Evolutionary conservation across 2,888 invertebrate species (phyloP), one percentile per base, ranked within the genome.

Genomic region (Agriotes lineatus): DNA sequence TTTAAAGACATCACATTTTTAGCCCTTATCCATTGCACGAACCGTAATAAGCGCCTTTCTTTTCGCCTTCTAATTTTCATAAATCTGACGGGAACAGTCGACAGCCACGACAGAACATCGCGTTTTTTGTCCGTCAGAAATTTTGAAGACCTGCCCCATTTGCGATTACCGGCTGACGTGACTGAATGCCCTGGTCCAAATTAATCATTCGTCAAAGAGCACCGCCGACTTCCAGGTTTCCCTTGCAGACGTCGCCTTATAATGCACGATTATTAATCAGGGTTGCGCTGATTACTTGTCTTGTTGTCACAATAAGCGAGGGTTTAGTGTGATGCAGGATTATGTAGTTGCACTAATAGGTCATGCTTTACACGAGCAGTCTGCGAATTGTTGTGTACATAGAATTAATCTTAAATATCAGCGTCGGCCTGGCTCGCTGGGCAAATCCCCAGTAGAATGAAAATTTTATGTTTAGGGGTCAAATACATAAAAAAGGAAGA

Each of bases 121-220:
- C 52, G 63, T 59, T 68, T 63, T 62, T 64, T 61, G 61, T 58
- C 16, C 33, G 59, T 59, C 37, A 50, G 58, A 62, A 63, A 59
- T 50, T 63, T 52, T 39, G 35, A 58, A 59, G 50, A 37, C 56
- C 59, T 35, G 42, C 35, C 54, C 37, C 54, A 33, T 67, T 62
- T 25, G 59, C 59, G 58, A 68, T 68, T 68, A 64, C 50, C 52
- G 57, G 33, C 25, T 67, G 57, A 62, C 61, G 68, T 68, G 63
- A 63, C 68, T 61, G 56, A 57, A 69, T 39, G 64, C 57, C 56
- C 22, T 35, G 60, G 60, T 61, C 69, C 56, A 65, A 69, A 69
- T 69, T 69, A 69, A 69, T 69, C 69, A 69, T 65, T 65, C 69
- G 69, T 61, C 64, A 69, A 69, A 69, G 65, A 61, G 60, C 64